Evolutionary conservation across 1,140 invertebrate genomes (phyloP).

Genomic region (Leptoteleia sp.): DNA sequence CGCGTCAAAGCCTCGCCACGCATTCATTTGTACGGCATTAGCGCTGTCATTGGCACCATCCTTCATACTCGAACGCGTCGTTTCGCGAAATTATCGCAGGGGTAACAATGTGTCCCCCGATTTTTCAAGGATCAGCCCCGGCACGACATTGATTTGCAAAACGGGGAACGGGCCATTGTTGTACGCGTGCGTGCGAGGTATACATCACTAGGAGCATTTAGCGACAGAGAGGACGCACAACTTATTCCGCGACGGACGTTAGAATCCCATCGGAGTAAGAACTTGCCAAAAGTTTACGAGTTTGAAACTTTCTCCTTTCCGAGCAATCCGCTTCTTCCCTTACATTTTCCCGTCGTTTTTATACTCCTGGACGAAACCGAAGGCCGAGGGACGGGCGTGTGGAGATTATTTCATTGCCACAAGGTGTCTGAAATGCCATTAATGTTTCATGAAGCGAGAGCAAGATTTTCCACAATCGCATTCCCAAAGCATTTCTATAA

Average conservation of each 20-base stretch:
- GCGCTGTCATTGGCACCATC: conserved; percentile 77
- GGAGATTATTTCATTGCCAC: conserved; percentile 68
- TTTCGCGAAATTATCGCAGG: conserved; percentile 7
- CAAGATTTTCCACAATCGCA: conserved; percentile 61
- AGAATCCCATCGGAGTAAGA: conserved; percentile 75
- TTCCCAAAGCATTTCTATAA: conserved; percentile 49
- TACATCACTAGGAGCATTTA: conserved; percentile 68
- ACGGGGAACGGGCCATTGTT: not conserved
- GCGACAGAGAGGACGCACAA: conserved; percentile 69
- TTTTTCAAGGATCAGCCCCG: conserved; percentile 16
- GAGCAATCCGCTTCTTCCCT: conserved; percentile 72
- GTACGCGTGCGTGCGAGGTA: conserved; percentile 36
- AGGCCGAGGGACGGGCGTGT: conserved; percentile 54
- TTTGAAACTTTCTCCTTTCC: conserved; percentile 74
- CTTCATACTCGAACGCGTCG: conserved; percentile 69
- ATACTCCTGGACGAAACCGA: conserved; percentile 55
- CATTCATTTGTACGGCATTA: conserved; percentile 80
- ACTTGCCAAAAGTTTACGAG: conserved; percentile 76
- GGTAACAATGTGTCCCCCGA: conserved; percentile 3
- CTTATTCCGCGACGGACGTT: conserved; percentile 73
- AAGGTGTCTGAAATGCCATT: conserved; percentile 65
- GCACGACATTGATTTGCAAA: too few species aligned
- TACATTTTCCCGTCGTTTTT: conserved; percentile 66
- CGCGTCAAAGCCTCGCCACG: conserved; percentile 75
- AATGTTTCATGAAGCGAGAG: conserved; percentile 63